These are phyloP conservation scores for Synergus laeviventris DNA, from an alignment of 2,888 invertebrate genomes.

Conservation along the genomic window DNA sequence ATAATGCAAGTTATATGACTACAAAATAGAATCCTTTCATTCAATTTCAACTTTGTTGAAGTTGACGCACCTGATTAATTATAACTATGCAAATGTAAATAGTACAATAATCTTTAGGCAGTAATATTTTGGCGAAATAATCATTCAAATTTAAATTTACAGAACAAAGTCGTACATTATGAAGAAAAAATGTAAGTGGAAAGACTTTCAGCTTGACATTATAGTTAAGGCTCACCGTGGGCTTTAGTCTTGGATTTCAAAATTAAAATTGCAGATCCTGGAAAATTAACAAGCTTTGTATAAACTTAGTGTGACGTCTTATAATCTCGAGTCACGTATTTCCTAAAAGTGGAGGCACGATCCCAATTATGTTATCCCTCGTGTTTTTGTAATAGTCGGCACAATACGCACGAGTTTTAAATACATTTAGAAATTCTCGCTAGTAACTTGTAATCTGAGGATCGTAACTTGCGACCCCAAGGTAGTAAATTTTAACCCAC, in stretches of 20 bases:
- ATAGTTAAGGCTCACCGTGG: too few relatives aligned
- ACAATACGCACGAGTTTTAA: conserved; percentile 30
- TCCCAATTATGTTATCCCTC: conserved; percentile 28
- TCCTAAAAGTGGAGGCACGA: background rate
- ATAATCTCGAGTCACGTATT: conserved; percentile 9
- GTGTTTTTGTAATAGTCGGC: background rate
- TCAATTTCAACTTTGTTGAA: too few relatives aligned
- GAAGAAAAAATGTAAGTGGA: too few relatives aligned
- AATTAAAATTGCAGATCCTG: background rate
- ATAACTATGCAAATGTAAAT: too few relatives aligned
- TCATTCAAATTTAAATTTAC: too few relatives aligned
- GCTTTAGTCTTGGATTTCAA: background rate
- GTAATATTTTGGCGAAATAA: too few relatives aligned
- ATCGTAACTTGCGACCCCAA: conserved; percentile 15
- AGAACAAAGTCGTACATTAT: too few relatives aligned
- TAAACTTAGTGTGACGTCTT: background rate
- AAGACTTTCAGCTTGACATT: too few relatives aligned
- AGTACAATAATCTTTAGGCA: too few relatives aligned
- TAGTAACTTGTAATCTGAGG: conserved; percentile 18
- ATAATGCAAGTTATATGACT: too few relatives aligned
- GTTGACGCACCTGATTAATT: too few relatives aligned
- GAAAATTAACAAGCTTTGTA: background rate
- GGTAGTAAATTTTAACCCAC: conserved; percentile 28
- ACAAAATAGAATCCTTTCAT: too few relatives aligned
- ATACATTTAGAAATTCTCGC: conserved; percentile 29